Conservation (phyloP, 30 jellyfish, hydroid and myxozoan genomes). For the Rhopilema esculentum region DNA sequence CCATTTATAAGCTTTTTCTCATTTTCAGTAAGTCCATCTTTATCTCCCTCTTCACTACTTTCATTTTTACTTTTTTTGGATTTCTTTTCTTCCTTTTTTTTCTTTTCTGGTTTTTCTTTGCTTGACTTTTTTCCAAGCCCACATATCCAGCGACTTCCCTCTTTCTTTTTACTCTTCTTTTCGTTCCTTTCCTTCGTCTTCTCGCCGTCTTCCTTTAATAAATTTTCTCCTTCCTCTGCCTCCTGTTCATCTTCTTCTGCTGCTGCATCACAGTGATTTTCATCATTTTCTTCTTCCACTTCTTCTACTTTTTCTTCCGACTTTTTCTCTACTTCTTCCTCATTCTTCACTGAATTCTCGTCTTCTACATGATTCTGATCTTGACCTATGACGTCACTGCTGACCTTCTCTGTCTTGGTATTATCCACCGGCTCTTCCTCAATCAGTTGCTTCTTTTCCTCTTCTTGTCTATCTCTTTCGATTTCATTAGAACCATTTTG, state of each 20-base stretch:
- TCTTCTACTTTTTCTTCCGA: background rate
- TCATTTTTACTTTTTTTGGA: conserved; percentile 2
- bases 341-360: conserved; percentile 14
- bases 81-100: conserved; percentile 41
- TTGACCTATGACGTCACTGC: background rate
- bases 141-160: conserved; percentile 57
- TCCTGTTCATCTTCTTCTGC: background rate
- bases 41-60: conserved; percentile 24
- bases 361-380: conserved; percentile 3
- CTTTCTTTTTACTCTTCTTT: conserved; percentile 56
- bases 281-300: background rate
- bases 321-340: background rate
- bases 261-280: background rate
- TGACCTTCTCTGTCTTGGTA: conserved; percentile 13
- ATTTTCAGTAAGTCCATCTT: conserved; percentile 30
- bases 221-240: conserved; percentile 28
- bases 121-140: conserved; percentile 60
- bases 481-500: conserved; percentile 22
- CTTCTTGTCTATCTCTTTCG: conserved; percentile 21
- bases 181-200: conserved; percentile 19
- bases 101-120: conserved; percentile 33
- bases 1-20: conserved; percentile 40
- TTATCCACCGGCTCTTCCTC: conserved; percentile 8
- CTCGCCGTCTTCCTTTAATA: conserved; percentile 2
- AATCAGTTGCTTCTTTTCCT: background rate